A percentile compares a stretch with the other conserved stretches of the same genome.
phyloP scores from a whole-genome alignment of 2,888 invertebrate species.

The Crossocerus cetratus region DNA sequence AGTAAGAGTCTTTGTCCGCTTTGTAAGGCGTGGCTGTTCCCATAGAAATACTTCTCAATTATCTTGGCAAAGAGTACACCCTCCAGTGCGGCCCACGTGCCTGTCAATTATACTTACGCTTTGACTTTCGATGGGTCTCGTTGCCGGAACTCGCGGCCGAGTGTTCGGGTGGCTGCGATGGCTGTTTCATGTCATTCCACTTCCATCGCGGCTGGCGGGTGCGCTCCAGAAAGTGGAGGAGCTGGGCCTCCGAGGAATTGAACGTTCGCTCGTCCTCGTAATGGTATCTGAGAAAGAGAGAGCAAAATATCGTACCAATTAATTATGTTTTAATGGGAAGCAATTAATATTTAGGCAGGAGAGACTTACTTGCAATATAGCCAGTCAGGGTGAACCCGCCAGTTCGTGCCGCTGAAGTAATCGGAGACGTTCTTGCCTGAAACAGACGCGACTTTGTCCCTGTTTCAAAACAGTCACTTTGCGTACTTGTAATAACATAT shows the following conservation, averaged over 20 bases:
- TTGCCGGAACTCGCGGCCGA: conserved; percentile 67
- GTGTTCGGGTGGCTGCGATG: conserved; percentile 85
- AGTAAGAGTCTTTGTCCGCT: conserved; percentile 74
- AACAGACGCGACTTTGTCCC: conserved; percentile 35
- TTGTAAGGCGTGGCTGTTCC: conserved; percentile 47
- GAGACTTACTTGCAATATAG: conserved; percentile 74
- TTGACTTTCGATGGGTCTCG: conserved; percentile 52
- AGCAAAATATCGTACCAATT: neutral
- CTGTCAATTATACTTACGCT: conserved; percentile 26
- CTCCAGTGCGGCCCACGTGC: neutral
- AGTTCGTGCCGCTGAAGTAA: conserved; percentile 86
- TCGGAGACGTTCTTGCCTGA: conserved; percentile 81
- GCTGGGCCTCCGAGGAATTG: conserved; percentile 85
- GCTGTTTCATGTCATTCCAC: conserved; percentile 81
- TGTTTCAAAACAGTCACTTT: neutral
- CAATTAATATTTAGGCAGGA: neutral
- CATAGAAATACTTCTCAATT: neutral
- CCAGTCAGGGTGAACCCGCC: conserved; percentile 95
- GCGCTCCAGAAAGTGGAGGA: conserved; percentile 87
- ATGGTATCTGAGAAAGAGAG: conserved; percentile 81
- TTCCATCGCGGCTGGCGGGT: conserved; percentile 91
- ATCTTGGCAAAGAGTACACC: neutral
- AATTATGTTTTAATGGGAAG: neutral
- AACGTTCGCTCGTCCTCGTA: conserved; percentile 86
- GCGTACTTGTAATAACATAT: too few species aligned